Conservation (phyloP, 2,113 vertebrate species). For the Charadrius vociferus region DNA sequence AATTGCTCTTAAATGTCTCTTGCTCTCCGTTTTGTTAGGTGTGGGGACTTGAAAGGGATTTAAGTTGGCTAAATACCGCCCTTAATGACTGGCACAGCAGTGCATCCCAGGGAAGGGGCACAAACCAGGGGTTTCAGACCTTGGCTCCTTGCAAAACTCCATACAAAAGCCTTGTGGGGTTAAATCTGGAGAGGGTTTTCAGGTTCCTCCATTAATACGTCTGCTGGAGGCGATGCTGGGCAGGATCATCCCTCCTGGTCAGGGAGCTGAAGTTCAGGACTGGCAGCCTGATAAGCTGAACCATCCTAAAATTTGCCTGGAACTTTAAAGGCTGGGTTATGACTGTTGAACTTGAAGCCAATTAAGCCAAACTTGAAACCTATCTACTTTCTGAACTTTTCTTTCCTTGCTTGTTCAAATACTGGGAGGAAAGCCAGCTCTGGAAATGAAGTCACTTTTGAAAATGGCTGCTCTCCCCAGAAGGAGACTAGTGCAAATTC, state of each 20-base stretch:
- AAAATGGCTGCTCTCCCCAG: slow-evolving; percentile 16
- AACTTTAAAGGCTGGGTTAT: background rate
- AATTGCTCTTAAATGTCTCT: background rate
- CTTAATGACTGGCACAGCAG: background rate
- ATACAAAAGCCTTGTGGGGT: accelerated
- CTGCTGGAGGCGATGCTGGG: background rate
- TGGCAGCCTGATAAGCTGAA: background rate
- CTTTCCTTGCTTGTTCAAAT: slow-evolving; percentile 28
- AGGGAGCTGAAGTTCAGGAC: background rate
- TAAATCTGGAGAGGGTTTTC: background rate
- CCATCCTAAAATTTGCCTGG: background rate
- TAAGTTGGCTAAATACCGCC: accelerated
- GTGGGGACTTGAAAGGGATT: background rate
- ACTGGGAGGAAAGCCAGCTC: slow-evolving; percentile 54
- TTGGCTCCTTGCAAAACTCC: background rate
- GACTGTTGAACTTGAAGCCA: background rate
- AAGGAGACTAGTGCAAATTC: slow-evolving; percentile 41
- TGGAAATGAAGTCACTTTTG: slow-evolving; percentile 63
- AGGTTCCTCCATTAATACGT: background rate
- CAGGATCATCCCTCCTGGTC: background rate
- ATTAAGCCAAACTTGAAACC: background rate
- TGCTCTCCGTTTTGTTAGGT: accelerated
- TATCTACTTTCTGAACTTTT: background rate
- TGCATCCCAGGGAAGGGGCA: background rate
- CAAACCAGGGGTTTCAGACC: background rate